Base-by-base conservation (phyloP, 2,113 vertebrate species). In the Dromiciops gliroides region DNA sequence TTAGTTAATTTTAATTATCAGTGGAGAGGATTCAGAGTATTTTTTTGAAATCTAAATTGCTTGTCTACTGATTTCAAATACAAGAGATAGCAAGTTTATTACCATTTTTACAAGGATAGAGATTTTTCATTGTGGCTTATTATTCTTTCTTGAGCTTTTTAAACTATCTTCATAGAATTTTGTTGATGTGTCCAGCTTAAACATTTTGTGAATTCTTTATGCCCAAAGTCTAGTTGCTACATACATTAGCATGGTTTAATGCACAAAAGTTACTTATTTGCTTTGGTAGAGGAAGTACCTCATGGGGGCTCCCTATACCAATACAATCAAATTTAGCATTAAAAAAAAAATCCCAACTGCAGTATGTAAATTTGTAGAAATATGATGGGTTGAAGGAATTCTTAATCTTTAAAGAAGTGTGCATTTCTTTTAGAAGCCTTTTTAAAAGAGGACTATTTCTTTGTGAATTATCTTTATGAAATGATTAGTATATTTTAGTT, bases 401-500 rank as follows among this genome's bases (percentile, higher is more conserved):
- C n/a, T 83, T 83, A 83, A 52, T 24, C 51, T 51, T 51, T 83
- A 94, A 92, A 94, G 50, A 94, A 94, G 91, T 48, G 50, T 94
- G 90, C 89, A 2, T 67, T 37, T 37, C 90, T 93, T 47, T 94
- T 60, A 75, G 31, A 67, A 48, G 47, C 19, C 88, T 47, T 89
- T 47, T 47, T 89, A 23, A 26, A 48, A 89, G 88, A 48, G 44
- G 10, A 89, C 24, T 89, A 88, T 44, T 89, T 89, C 8, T 89
- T 26, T 89, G 75, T 51, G 5, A 52, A 9, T 92, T 47, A 23
- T 51, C 16, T 93, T 93, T 12, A 31, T 89, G 16, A 0, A 83
- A 93, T 96, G 31, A 92, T 95, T 11, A 94, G 0, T 91, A 26
- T 96, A 95, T 47, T 94, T 96, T 89, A 95, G n/a, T 48, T 95